Evolutionary conservation across 2,797 vertebrate species (phyloP).

Genomic region (Sebastes diaconus): DNA sequence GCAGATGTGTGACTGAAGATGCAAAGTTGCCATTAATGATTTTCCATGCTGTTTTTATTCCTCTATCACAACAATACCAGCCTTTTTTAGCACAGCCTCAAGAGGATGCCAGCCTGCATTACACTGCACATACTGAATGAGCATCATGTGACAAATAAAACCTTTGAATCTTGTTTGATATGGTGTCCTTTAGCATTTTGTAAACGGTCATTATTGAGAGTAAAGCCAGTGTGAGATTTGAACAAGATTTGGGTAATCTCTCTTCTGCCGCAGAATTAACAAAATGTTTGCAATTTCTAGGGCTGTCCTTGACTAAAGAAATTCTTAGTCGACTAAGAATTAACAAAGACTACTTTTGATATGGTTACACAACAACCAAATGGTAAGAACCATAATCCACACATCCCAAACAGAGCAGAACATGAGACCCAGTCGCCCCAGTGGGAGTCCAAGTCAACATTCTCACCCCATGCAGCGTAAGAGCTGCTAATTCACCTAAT

Average conservation of each 20-base stretch:
- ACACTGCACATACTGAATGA: background rate
- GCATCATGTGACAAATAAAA: background rate
- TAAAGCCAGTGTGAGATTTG: background rate
- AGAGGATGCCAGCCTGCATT: background rate
- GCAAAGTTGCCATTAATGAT: background rate
- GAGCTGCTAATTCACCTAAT: constrained; percentile 69
- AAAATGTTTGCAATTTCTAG: background rate
- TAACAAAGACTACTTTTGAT: constrained; percentile 2
- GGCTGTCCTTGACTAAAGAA: too few species aligned
- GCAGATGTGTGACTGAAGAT: background rate
- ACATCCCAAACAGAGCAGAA: constrained; percentile 48
- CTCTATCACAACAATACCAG: background rate
- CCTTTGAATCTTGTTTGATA: background rate
- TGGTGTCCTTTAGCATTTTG: background rate
- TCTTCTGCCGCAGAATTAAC: background rate
- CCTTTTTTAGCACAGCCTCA: background rate
- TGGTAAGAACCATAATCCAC: constrained; percentile 46
- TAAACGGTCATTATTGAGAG: background rate
- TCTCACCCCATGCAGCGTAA: constrained; percentile 54
- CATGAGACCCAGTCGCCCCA: constrained; percentile 29
- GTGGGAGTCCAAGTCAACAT: constrained; percentile 46
- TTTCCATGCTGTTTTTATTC: background rate
- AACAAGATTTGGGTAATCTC: background rate
- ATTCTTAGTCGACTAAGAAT: too few species aligned
- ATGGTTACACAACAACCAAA: constrained; percentile 37